Base-by-base conservation (phyloP, 35 echinoderm and acorn worm genomes). In the Anneissia japonica region DNA sequence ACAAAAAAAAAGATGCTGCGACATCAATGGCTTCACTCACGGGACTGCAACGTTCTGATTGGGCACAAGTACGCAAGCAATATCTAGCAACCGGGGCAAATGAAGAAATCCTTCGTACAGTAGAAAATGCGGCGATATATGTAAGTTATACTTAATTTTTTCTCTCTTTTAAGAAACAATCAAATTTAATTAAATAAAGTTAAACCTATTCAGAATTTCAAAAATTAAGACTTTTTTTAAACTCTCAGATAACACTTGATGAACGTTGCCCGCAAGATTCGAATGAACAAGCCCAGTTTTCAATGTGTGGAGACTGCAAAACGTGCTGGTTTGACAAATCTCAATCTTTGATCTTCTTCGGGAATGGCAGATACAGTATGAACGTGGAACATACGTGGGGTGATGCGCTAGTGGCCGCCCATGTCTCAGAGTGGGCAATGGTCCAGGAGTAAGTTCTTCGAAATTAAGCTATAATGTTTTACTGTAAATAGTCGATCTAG, bases 311-410 rank as follows among this genome's bases (percentile, higher is more conserved):
- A 0, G 83, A 82, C 39, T 87, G 92, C 21, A 72, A 75, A 55
- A 81, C n/a, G 10, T 46, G 76, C 31, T 93, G 92, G 92, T 93
- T 86, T 83, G 92, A 93, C 87, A 93, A 93, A 84, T 77, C 82
- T 40, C 38, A 89, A 13, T 55, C 36, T 46, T 26, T 87, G 35
- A 39, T 86, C 29, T 35, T 86, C 83, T 93, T 89, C 72, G 77
- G 40, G 19, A 88, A 93, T 64, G 92, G 92, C 38, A 85, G 75
- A 72, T 74, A 32, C 28, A 77, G 87, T 74, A 31, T 74, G 46
- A 93, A 85, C 37, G 77, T 80, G 14, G 92, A 93, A 83, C 92
- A 93, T 77, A 89, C 92, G 36, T 87, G 85, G 85, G 92, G 87
- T 0, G 92, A 93, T 16, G 92, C 87, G 7, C 92, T 83, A 7